phyloP scores from a whole-genome alignment of 2,113 vertebrate genomes.

The Gnathonemus echidnorhynchus region DNA sequence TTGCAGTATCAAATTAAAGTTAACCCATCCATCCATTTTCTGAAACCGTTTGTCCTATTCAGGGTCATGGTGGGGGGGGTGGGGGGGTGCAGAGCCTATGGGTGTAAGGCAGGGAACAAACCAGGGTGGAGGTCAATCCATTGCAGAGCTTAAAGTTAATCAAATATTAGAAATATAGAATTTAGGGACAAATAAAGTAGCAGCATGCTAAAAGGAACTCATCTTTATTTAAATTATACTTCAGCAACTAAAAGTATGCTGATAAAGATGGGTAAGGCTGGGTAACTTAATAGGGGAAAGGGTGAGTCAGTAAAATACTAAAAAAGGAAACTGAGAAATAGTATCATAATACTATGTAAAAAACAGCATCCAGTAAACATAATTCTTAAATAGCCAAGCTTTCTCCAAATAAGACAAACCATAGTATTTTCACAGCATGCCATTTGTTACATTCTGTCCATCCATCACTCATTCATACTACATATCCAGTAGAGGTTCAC shows the following conservation, averaged over 20 bases:
- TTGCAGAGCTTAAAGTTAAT: neutral
- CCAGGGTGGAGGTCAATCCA: neutral
- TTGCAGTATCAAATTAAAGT: neutral
- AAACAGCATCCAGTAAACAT: neutral
- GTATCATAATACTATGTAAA: neutral
- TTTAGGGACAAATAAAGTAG: neutral
- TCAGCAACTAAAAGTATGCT: neutral
- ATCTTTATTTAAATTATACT: neutral
- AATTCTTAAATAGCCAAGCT: neutral
- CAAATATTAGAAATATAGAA: neutral
- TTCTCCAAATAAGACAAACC: neutral
- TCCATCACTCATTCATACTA: neutral
- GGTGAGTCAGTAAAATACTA: neutral
- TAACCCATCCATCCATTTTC: neutral
- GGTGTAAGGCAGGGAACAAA: neutral
- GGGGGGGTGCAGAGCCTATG: neutral
- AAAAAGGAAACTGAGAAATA: neutral
- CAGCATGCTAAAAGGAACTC: neutral
- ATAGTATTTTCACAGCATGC: neutral
- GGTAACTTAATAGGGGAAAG: neutral
- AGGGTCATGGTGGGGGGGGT: neutral
- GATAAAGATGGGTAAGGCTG: neutral
- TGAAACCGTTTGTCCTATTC: neutral
- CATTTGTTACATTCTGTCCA: neutral
- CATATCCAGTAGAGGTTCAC: neutral